Evolutionary conservation across 2,113 vertebrate genomes (phyloP).

Genomic region (Solenodon paradoxus): DNA sequence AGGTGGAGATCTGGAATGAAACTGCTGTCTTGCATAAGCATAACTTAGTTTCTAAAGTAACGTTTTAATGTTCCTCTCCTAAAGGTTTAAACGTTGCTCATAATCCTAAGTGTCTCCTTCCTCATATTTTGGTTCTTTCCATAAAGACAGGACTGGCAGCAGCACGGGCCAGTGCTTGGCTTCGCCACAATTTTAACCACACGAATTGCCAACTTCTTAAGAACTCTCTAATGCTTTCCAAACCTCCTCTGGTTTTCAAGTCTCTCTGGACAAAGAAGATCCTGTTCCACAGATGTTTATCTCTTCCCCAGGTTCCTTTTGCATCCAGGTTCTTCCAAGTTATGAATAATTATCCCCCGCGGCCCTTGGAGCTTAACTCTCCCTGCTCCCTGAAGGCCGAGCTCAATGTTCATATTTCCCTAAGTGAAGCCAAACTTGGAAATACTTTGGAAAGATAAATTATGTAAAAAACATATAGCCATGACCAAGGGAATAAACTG

Average conservation of each 20-base stretch:
- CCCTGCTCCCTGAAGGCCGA: neutral
- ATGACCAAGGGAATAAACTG: neutral
- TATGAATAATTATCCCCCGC: neutral
- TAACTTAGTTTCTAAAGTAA: slow-evolving; percentile 26
- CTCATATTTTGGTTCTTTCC: neutral
- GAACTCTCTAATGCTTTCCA: neutral
- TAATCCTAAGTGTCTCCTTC: neutral
- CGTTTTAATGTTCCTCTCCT: neutral
- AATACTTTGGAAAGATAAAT: neutral
- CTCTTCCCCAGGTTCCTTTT: neutral
- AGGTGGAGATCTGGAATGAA: no score
- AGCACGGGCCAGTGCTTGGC: neutral
- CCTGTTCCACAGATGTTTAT: neutral
- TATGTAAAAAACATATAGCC: neutral
- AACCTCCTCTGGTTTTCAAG: neutral
- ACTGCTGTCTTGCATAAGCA: neutral
- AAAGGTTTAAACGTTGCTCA: no score
- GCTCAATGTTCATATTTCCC: neutral
- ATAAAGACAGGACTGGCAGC: neutral
- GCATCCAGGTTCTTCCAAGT: neutral
- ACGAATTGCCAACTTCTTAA: neutral
- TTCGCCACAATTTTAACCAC: neutral
- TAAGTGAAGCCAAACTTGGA: neutral
- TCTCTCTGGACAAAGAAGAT: neutral
- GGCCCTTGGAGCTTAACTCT: neutral